Evolutionary conservation across 1,140 invertebrate genomes (phyloP).

Genomic region (Cecropterus lyciades): DNA sequence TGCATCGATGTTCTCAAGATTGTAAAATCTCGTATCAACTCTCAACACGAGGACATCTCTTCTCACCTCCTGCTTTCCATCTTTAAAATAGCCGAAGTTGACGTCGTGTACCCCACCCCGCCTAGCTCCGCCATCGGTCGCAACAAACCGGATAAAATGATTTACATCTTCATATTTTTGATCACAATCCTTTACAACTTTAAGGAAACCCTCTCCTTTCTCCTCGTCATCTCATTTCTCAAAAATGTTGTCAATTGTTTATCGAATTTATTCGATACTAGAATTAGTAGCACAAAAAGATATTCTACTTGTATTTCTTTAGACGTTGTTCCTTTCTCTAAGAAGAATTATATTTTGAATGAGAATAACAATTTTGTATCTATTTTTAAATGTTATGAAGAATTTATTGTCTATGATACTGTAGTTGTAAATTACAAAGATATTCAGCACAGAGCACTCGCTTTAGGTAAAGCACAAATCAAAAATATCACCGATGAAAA

Average conservation of each 20-base stretch:
- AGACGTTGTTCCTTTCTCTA: constrained; percentile 60
- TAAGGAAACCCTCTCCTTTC: constrained; percentile 43
- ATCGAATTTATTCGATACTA: constrained; percentile 68
- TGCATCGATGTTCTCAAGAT: constrained; percentile 92
- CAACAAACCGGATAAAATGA: constrained; percentile 48
- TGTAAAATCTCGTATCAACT: constrained; percentile 93
- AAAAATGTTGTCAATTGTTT: constrained; percentile 68
- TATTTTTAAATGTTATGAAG: constrained; percentile 75
- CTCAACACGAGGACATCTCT: constrained; percentile 92
- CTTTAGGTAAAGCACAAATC: constrained; percentile 72
- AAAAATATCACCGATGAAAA: constrained; percentile 58
- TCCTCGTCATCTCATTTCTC: constrained; percentile 36
- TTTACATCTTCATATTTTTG: constrained; percentile 64
- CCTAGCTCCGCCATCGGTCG: constrained; percentile 62
- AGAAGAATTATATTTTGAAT: constrained; percentile 71
- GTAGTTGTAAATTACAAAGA: constrained; percentile 66
- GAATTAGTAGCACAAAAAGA: constrained; percentile 41
- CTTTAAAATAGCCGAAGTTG: constrained; percentile 96
- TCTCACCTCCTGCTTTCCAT: constrained; percentile 94
- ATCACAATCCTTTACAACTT: constrained; percentile 61
- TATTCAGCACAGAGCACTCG: constrained; percentile 70
- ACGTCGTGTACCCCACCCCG: constrained; percentile 86
- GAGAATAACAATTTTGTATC: constrained; percentile 63
- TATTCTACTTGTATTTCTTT: constrained; percentile 44
- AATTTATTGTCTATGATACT: constrained; percentile 66